Evolutionary conservation across 2,797 vertebrate genomes (phyloP).

Genomic region (Echiichthys vipera): DNA sequence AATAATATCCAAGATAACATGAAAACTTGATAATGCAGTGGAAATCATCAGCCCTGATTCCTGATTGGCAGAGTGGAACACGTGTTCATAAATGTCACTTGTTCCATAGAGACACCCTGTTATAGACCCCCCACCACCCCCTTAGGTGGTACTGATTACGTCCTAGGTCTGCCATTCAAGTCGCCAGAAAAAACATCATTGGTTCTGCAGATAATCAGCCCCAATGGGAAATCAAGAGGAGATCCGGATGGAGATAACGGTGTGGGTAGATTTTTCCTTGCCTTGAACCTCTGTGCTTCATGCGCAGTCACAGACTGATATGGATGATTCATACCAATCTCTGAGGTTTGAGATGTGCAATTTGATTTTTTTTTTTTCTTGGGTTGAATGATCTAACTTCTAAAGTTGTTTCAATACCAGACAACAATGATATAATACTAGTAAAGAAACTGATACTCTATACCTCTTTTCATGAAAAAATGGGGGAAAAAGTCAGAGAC

Average conservation of each 20-base stretch:
- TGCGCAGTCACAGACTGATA: constrained; percentile 22
- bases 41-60: constrained; percentile 31
- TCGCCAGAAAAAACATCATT: constrained; percentile 54
- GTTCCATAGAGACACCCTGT: constrained; percentile 49
- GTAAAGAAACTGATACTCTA: too few relatives aligned
- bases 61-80: constrained; percentile 33
- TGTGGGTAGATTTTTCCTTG: constrained; percentile 43
- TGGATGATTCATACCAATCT: constrained; percentile 38
- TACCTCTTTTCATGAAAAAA: too few relatives aligned
- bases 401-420: too few relatives aligned
- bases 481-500: too few relatives aligned
- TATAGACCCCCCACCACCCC: constrained; percentile 32
- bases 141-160: constrained; percentile 65
- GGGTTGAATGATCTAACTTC: constrained; percentile 5
- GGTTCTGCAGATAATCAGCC: constrained; percentile 58
- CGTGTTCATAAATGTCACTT: constrained; percentile 66
- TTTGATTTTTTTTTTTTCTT: not conserved
- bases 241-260: constrained; percentile 44
- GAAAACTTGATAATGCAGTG: not conserved
- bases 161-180: constrained; percentile 53
- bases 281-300: constrained; percentile 42
- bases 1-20: not conserved
- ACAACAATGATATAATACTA: too few relatives aligned
- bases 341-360: constrained; percentile 2
- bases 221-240: constrained; percentile 57